A percentile compares a stretch with the other conserved stretches of the same genome.
Evolutionary conservation across 2,113 vertebrate species (phyloP).

Genomic region (Garra rufa): DNA sequence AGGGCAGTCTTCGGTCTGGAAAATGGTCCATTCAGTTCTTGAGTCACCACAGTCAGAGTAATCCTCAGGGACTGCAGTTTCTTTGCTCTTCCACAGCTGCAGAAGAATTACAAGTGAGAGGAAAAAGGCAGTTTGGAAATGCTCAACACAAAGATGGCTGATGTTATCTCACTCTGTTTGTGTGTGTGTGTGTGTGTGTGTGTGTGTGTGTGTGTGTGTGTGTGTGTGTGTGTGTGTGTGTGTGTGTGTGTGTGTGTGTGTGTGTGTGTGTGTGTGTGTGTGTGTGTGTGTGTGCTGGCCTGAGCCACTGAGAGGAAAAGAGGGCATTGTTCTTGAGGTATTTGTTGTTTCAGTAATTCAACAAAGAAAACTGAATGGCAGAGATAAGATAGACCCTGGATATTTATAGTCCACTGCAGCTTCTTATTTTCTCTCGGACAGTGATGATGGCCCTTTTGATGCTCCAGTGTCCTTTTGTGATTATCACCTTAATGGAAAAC

Average conservation of each 20-base stretch:
- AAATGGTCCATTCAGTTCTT: constrained; percentile 47
- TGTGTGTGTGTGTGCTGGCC: constrained; percentile 11
- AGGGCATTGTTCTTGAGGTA: constrained; percentile 50
- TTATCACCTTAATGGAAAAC: constrained; percentile 47
- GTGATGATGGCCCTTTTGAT: constrained; percentile 62
- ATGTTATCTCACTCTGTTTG: constrained; percentile 47
- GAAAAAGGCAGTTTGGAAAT: constrained; percentile 48
- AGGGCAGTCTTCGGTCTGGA: constrained; percentile 42
- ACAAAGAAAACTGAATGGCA: constrained; percentile 65
- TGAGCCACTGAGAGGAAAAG: constrained; percentile 32
- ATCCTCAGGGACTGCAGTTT: constrained; percentile 49
- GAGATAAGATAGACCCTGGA: constrained; percentile 69
- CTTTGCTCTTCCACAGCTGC: constrained; percentile 44
- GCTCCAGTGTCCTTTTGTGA: constrained; percentile 61
- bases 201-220: constrained; percentile 3
- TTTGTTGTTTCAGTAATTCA: constrained; percentile 61
- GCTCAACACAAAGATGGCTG: constrained; percentile 49
- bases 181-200: constrained; percentile 5
- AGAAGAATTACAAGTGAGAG: constrained; percentile 50
- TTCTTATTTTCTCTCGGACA: constrained; percentile 69
- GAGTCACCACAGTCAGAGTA: constrained; percentile 29
- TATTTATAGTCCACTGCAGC: constrained; percentile 70
- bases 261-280: constrained; percentile 1
- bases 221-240: background rate
- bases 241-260: constrained; percentile 11